Evolutionary conservation across 2,113 vertebrate genomes (phyloP).

Genomic region (Pteropus alecto): DNA sequence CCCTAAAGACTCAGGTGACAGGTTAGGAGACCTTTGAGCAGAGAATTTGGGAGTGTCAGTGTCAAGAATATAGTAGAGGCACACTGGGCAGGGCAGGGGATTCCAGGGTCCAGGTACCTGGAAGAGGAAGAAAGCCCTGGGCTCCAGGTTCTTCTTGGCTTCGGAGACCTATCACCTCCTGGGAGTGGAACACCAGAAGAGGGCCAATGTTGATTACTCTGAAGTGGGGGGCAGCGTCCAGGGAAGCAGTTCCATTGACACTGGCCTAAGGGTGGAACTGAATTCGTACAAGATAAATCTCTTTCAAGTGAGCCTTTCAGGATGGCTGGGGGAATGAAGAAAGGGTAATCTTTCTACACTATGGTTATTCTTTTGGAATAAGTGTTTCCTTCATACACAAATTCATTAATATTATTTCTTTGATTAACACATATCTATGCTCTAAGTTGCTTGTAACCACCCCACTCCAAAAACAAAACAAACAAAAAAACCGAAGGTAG

Average conservation of each 20-base stretch:
- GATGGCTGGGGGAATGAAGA: neutral
- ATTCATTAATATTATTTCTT: neutral
- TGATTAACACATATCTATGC: neutral
- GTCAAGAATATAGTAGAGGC: neutral
- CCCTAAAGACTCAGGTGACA: neutral
- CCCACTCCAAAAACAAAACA: neutral
- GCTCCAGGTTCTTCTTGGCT: neutral
- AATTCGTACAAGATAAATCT: neutral
- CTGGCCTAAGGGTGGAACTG: neutral
- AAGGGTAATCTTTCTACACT: neutral
- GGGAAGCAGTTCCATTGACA: neutral
- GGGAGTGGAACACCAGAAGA: neutral
- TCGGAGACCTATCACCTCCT: neutral
- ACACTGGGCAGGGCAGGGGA: neutral
- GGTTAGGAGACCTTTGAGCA: neutral
- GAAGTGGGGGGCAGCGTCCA: neutral
- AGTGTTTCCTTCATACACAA: neutral
- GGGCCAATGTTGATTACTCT: neutral
- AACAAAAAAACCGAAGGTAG: neutral
- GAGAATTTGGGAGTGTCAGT: neutral
- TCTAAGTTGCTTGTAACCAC: neutral
- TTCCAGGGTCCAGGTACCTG: neutral
- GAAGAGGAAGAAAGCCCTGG: neutral
- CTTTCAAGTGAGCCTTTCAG: neutral
- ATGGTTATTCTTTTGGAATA: neutral